A percentile compares a stretch with the other conserved stretches of the same genome.
These are phyloP conservation scores for Amphimedon queenslandica DNA, from an alignment of 37 sponge, comb jelly and placozoan genomes.

Conservation along the genomic window DNA sequence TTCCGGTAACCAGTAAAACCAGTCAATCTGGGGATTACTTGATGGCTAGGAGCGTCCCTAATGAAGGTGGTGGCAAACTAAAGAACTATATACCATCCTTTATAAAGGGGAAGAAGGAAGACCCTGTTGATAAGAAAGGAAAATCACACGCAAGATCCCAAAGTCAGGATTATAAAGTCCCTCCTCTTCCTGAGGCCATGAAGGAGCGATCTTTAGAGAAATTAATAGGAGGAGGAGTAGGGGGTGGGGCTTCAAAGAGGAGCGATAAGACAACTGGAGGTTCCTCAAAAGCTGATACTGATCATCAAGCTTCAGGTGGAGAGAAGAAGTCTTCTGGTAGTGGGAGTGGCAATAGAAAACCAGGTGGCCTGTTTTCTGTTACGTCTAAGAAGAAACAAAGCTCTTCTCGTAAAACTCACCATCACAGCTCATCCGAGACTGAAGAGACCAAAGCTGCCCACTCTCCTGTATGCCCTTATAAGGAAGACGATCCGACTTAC, in stretches of 20 bases:
- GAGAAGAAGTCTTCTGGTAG: constrained; percentile 3
- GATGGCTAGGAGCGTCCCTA: too few species aligned
- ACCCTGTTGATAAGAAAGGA: neutral
- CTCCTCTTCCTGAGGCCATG: neutral
- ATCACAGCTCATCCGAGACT: neutral
- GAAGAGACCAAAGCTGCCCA: neutral
- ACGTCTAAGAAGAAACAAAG: neutral
- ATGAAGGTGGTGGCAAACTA: too few species aligned
- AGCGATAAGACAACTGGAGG: neutral
- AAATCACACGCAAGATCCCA: neutral
- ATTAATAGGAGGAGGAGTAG: neutral
- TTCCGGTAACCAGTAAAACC: too few species aligned
- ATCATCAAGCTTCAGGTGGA: neutral
- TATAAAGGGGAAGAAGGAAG: neutral
- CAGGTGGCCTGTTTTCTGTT: neutral
- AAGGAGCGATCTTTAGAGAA: neutral
- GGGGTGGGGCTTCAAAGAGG: neutral
- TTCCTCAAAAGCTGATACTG: neutral
- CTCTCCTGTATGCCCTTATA: constrained; percentile 6
- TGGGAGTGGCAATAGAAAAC: neutral
- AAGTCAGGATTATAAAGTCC: constrained; percentile 3
- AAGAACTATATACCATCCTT: too few species aligned
- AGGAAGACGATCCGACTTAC: constrained; percentile 46
- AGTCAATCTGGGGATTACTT: too few species aligned
- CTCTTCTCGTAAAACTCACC: neutral